Evolutionary conservation across 2,797 vertebrate genomes (phyloP).

Genomic region (Buceros bicornis): DNA sequence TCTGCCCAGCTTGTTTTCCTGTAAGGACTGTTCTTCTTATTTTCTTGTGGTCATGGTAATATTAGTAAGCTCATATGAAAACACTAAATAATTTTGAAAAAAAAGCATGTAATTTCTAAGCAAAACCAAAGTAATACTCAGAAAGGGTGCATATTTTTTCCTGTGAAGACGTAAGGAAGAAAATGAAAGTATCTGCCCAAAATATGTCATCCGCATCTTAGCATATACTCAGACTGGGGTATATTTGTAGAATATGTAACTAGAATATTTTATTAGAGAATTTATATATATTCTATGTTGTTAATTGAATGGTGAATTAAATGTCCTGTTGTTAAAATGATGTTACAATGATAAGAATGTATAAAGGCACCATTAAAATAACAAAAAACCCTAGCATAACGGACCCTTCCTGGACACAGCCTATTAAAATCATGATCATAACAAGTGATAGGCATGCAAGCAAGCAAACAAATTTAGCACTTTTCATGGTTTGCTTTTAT

Average conservation of each 20-base stretch:
- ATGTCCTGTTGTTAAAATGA: neutral
- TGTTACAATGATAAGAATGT: neutral
- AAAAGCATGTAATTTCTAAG: neutral
- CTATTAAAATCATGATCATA: neutral
- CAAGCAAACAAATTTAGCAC: neutral
- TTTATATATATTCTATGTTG: neutral
- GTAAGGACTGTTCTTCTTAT: neutral
- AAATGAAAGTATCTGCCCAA: neutral
- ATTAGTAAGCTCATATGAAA: neutral
- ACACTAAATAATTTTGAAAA: neutral
- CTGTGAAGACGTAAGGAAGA: neutral
- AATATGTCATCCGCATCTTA: neutral
- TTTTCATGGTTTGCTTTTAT: neutral
- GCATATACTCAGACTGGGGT: too few species aligned
- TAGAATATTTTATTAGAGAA: neutral
- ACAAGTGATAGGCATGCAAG: fast-evolving
- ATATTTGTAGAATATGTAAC: neutral
- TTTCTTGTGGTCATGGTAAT: neutral
- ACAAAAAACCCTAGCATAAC: fast-evolving
- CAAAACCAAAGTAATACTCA: neutral
- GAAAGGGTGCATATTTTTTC: neutral
- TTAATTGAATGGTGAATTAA: neutral
- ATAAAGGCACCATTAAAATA: neutral
- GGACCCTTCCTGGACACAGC: neutral
- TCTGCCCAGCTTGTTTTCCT: neutral